A percentile compares a stretch with the other conserved stretches of the same genome.
phyloP scores from a whole-genome alignment of 2,797 vertebrate species.

The Eulemur coronatus region DNA sequence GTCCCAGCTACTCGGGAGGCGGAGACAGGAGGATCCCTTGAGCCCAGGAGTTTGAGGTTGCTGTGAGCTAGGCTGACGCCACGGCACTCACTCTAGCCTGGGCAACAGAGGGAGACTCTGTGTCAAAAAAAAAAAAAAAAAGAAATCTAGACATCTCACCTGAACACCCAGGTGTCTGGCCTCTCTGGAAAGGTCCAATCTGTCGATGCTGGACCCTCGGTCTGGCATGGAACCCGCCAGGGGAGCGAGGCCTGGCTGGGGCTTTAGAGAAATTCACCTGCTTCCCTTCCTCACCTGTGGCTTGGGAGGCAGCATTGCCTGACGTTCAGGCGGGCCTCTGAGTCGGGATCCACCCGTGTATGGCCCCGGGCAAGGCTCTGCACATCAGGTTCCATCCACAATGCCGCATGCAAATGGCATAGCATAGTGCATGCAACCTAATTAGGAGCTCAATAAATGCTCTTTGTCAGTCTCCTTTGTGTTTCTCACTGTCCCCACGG shows the following conservation, averaged over 20 bases:
- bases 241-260: background rate
- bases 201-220: background rate
- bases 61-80: no score
- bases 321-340: background rate
- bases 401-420: background rate
- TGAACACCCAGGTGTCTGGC: background rate
- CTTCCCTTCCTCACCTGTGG: background rate
- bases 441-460: background rate
- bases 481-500: background rate
- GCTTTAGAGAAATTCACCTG: no score
- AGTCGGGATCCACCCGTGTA: background rate
- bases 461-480: background rate
- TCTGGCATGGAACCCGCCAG: background rate
- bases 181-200: background rate
- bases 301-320: accelerated
- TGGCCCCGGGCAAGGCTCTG: background rate
- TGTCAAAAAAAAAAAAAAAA: no score
- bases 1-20: no score
- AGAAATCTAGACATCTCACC: background rate
- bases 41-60: no score
- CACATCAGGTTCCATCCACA: background rate
- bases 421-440: accelerated
- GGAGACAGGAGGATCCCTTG: no score
- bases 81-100: no score
- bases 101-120: no score